Conservation (phyloP, 2,113 vertebrate species). For the Ardeotis arabs region DNA sequence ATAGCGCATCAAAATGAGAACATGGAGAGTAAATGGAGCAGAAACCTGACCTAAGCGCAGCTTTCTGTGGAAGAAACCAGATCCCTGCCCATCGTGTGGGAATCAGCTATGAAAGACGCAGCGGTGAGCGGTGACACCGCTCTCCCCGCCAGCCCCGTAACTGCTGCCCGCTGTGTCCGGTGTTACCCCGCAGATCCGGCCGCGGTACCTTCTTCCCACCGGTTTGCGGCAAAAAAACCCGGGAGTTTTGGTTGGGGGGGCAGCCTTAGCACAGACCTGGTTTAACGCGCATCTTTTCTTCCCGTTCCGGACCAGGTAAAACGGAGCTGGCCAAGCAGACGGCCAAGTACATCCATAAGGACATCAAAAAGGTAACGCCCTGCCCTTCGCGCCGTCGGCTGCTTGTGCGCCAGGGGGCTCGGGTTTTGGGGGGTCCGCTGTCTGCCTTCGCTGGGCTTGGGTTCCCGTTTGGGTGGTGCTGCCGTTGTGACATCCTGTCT, state of each 20-base stretch:
- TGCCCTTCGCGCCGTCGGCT: accelerated
- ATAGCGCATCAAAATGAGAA: accelerated
- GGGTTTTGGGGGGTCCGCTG: too few relatives aligned
- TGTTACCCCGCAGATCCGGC: too few relatives aligned
- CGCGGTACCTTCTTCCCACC: not conserved
- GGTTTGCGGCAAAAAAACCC: not conserved
- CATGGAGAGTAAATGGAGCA: not conserved
- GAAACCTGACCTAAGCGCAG: not conserved
- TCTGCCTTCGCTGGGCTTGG: too few relatives aligned
- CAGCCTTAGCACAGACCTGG: too few relatives aligned
- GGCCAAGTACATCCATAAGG: conserved; percentile 95
- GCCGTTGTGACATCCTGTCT: too few relatives aligned
- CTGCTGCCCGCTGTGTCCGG: too few relatives aligned
- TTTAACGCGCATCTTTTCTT: not conserved
- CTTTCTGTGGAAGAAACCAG: not conserved
- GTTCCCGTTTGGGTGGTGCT: too few relatives aligned
- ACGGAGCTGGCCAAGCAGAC: conserved; percentile 97
- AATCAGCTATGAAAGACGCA: not conserved
- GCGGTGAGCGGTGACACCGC: too few relatives aligned
- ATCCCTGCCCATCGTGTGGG: not conserved
- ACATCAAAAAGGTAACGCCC: conserved; percentile 88
- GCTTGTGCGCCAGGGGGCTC: too few relatives aligned
- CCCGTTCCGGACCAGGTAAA: conserved; percentile 82
- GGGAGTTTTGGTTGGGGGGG: too few relatives aligned
- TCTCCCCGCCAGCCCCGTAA: not conserved